A percentile compares a stretch with the other conserved stretches of the same genome.
Evolutionary conservation across 2,797 vertebrate genomes (phyloP).

Genomic region (Tokudaia tokunoshimensis): DNA sequence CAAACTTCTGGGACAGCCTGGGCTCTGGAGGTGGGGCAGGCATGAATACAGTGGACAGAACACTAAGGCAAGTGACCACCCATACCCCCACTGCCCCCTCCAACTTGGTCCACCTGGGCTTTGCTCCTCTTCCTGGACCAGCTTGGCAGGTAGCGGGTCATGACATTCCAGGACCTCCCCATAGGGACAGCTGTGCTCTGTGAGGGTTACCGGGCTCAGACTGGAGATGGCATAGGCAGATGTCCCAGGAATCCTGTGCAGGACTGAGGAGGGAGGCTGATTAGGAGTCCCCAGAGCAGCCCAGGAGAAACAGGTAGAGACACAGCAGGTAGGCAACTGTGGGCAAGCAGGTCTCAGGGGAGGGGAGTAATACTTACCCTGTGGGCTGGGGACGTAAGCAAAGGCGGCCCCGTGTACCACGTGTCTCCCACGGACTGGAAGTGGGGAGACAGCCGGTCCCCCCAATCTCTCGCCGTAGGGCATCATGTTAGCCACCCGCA

Average conservation of each 20-base stretch:
- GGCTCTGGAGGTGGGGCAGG: slow-evolving; percentile 78
- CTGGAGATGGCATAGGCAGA: slow-evolving; percentile 85
- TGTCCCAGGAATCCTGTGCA: slow-evolving; percentile 85
- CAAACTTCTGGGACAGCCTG: slow-evolving; percentile 82
- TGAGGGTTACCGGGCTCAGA: slow-evolving; percentile 81
- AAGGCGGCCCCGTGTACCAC: slow-evolving; percentile 81
- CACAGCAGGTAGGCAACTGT: rapidly evolving
- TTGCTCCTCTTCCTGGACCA: slow-evolving; percentile 83
- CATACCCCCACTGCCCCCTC: rapidly evolving
- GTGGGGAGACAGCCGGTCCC: slow-evolving; percentile 79
- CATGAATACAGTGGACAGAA: neutral
- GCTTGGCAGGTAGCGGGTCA: slow-evolving; percentile 82
- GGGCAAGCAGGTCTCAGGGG: neutral
- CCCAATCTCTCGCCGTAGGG: slow-evolving; percentile 82
- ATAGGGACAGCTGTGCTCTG: slow-evolving; percentile 89
- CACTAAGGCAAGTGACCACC: neutral
- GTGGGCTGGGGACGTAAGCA: slow-evolving; percentile 84
- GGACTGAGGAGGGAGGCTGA: slow-evolving; percentile 75
- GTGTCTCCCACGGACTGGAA: slow-evolving; percentile 76
- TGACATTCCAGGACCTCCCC: slow-evolving; percentile 87
- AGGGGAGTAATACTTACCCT: slow-evolving; percentile 80
- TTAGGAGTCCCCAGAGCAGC: slow-evolving; percentile 2
- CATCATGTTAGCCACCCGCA: slow-evolving; percentile 82
- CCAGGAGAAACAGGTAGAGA: rapidly evolving
- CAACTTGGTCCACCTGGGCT: slow-evolving; percentile 87